Base-by-base conservation (phyloP, 2,797 vertebrate species). In the Anguilla pacifica region DNA sequence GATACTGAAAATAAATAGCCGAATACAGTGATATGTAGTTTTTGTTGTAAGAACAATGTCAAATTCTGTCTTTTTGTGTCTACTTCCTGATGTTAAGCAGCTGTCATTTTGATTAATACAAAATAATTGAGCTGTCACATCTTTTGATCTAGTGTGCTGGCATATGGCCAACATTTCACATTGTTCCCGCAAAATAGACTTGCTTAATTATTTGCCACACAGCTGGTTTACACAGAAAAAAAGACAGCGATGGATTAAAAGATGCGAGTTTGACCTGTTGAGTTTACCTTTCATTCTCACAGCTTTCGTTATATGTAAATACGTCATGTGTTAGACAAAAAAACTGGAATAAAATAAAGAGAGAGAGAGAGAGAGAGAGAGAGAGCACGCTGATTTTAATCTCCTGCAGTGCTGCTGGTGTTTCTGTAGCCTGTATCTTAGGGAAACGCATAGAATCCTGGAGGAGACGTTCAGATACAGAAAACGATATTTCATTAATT, bases 251-350 rank as follows among this genome's bases (percentile, higher is more conserved):
- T 11, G 13, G 72, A 43, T 39, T 43, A 43, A 15, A 3, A 91
- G 90, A 89, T 92, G 92, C 91, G 90, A 91, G 89, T 91, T 93
- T 93, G 93, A 93, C 93, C 93, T 90, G 94, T 92, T 89, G 81
- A 88, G 43, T 31, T 57, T 67, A 67, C 25, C 67, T n/a, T 82
- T 7, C 46, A 90, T 91, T 28, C 55, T 84, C n/a, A 84, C 64
- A 57, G 84, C 88, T 83, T 67, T 86, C 57, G 72, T 86, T 67
- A 11, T 81, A 53, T 57, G 35, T 22, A 77, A 77, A 77, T 39
- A 77, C 35, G 72, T 77, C 31, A 77, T 39, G 31, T 61, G 3
- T 61, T 61, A 4, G 17, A 13, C 0, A 15, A 35, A 11, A 15
- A 35, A 77, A 67, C 39, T 88, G 46, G 61, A 86, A 86, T 67